A percentile compares a stretch with the other conserved stretches of the same genome.
These are phyloP conservation scores for Acronicta psi DNA, from an alignment of 2,888 invertebrate genomes.

Conservation along the genomic window DNA sequence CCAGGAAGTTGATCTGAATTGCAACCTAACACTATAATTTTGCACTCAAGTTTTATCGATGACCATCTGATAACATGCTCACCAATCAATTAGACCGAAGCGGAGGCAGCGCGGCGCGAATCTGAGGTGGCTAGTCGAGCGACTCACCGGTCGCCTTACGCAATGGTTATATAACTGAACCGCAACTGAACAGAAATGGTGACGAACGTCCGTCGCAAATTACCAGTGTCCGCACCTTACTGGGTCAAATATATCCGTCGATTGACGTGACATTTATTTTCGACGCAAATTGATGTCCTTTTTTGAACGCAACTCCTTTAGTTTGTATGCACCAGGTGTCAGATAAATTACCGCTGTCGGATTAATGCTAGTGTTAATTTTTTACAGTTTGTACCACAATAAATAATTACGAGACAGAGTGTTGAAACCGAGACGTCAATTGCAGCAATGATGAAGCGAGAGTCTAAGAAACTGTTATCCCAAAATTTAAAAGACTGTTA, in stretches of 20 bases:
- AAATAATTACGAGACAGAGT: conserved; percentile 16
- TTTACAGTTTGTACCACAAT: conserved; percentile 14
- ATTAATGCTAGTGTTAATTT: conserved; percentile 23
- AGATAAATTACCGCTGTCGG: conserved; percentile 44
- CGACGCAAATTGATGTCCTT: conserved; percentile 50
- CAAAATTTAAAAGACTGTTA: background rate
- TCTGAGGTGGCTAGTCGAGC: conserved; percentile 59
- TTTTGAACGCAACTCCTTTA: conserved; percentile 36
- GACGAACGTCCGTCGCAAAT: conserved; percentile 71
- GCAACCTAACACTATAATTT: conserved; percentile 35
- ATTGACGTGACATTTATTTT: conserved; percentile 63
- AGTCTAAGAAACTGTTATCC: background rate
- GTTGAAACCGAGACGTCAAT: conserved; percentile 5
- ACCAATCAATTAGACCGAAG: conserved; percentile 44
- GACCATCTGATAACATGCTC: conserved; percentile 38
- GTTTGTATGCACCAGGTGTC: conserved; percentile 36
- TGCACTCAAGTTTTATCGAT: conserved; percentile 32
- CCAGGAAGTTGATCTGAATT: conserved; percentile 33
- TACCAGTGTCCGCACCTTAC: conserved; percentile 66
- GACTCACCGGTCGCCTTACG: conserved; percentile 68
- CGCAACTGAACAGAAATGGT: conserved; percentile 45
- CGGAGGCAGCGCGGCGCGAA: conserved; percentile 34
- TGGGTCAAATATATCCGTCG: conserved; percentile 67
- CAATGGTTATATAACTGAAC: conserved; percentile 75
- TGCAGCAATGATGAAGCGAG: background rate